A percentile compares a stretch with the other conserved stretches of the same genome.
Conservation (phyloP, 2,797 vertebrate genomes). For the Uromys caudimaculatus region DNA sequence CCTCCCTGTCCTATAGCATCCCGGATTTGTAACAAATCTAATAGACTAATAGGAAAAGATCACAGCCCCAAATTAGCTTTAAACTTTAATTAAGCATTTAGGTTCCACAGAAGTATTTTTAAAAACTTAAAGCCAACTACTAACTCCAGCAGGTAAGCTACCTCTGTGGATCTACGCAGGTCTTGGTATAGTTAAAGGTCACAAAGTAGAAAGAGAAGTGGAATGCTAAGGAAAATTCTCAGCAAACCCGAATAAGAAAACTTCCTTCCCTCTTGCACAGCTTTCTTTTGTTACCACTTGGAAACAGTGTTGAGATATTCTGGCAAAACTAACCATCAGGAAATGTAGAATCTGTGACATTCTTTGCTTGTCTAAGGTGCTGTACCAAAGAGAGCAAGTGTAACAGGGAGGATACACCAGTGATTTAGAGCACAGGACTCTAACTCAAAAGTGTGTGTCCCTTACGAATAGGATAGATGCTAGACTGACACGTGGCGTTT, state of each 20-base stretch:
- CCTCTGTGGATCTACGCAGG: neutral
- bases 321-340: neutral
- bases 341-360: constrained; percentile 16
- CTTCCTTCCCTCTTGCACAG: neutral
- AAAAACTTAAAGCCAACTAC: neutral
- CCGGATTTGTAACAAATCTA: neutral
- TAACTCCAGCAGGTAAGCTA: neutral
- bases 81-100: neutral
- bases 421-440: neutral
- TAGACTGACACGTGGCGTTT: neutral
- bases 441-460: neutral
- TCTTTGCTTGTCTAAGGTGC: neutral
- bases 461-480: neutral
- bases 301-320: neutral
- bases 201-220: constrained; percentile 2
- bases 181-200: neutral
- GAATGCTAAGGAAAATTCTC: neutral
- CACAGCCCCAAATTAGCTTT: neutral
- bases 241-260: neutral
- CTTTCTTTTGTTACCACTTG: neutral
- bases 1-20: neutral
- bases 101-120: neutral
- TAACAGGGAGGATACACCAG: neutral
- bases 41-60: neutral
- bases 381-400: neutral